Conservation (phyloP, 2,797 vertebrate genomes). For the Aulostomus chinensis region DNA sequence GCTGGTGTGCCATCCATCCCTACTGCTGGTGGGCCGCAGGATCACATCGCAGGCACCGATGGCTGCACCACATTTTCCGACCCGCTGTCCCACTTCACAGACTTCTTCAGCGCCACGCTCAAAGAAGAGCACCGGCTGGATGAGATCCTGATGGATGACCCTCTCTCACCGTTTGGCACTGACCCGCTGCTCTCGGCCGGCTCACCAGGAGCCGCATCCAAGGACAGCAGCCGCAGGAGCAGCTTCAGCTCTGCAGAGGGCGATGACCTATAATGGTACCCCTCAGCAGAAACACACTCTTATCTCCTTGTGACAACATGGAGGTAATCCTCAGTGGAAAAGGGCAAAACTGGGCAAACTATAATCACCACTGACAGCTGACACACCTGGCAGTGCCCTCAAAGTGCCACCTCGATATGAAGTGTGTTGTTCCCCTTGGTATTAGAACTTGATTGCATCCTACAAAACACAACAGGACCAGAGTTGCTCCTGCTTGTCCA, state of each 20-base stretch:
- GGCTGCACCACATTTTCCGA: constrained; percentile 90
- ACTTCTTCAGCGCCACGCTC: constrained; percentile 94
- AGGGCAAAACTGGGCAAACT: constrained; percentile 21
- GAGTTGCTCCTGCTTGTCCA: constrained; percentile 10
- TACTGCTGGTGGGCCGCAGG: constrained; percentile 65
- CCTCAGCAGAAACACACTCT: neutral
- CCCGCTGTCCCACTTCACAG: constrained; percentile 96
- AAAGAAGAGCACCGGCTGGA: constrained; percentile 94
- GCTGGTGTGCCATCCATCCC: constrained; percentile 61
- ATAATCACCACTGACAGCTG: constrained; percentile 30
- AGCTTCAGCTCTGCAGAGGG: constrained; percentile 92
- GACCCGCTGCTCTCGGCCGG: constrained; percentile 91
- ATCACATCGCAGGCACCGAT: constrained; percentile 66
- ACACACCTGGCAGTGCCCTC: constrained; percentile 19
- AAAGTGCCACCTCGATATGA: constrained; percentile 38
- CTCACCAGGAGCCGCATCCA: constrained; percentile 85
- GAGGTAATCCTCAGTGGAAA: constrained; percentile 19
- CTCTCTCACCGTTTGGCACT: constrained; percentile 87
- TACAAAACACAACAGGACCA: constrained; percentile 13
- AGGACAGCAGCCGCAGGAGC: constrained; percentile 93
- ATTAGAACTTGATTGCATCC: constrained; percentile 3
- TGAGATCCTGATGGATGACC: constrained; percentile 88
- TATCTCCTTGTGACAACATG: constrained; percentile 9
- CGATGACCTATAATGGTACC: constrained; percentile 84
- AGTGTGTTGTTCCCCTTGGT: constrained; percentile 9